A percentile compares a stretch with the other conserved stretches of the same genome.
Conservation (phyloP, 2,797 vertebrate genomes). For the Mus minutoides region DNA sequence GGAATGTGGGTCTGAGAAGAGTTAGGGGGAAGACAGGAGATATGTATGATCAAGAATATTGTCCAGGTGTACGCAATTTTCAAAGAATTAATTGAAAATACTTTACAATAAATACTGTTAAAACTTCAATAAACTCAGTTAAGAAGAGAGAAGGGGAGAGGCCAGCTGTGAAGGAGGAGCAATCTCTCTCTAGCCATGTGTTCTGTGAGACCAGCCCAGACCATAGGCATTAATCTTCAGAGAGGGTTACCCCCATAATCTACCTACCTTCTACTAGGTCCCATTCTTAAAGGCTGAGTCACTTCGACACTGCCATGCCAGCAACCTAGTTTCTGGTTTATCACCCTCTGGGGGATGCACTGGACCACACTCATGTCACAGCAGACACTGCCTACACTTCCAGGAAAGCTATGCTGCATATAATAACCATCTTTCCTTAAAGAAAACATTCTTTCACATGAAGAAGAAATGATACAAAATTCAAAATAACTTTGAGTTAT, state of each 20-base stretch:
- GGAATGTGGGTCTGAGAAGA: neutral
- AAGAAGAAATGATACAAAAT: neutral
- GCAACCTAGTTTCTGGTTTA: neutral
- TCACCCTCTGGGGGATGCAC: neutral
- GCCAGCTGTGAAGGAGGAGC: neutral
- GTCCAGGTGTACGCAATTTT: neutral
- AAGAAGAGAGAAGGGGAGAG: neutral
- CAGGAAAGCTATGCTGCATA: neutral
- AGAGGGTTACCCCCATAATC: neutral
- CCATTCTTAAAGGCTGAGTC: too few relatives aligned
- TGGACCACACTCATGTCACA: neutral
- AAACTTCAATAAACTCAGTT: neutral
- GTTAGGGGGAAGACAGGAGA: neutral
- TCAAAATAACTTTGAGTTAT: neutral
- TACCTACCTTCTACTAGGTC: neutral
- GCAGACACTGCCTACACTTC: neutral
- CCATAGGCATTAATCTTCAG: neutral
- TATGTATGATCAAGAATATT: neutral
- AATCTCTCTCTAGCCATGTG: neutral
- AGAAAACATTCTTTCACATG: neutral
- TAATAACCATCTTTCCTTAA: neutral
- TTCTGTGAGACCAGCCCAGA: neutral
- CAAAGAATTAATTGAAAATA: neutral
- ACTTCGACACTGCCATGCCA: neutral
- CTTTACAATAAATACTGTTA: neutral